Conservation (phyloP, 1,140 invertebrate genomes). For the Eufriesea mexicana region DNA sequence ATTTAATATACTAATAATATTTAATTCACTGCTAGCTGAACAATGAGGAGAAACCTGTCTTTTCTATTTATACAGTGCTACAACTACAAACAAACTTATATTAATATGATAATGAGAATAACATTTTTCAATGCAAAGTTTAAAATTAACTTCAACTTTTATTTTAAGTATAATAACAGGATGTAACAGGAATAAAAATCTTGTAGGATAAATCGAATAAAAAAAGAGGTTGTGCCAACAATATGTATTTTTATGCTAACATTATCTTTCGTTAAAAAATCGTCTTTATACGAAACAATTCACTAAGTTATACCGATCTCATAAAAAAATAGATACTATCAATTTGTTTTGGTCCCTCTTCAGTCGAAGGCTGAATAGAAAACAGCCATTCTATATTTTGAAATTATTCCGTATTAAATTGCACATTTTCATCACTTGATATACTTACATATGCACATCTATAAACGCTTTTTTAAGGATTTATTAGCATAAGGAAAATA, state of each 20-base stretch:
- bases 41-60: neutral
- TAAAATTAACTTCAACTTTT: neutral
- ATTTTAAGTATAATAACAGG: too few relatives aligned
- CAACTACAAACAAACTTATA: neutral
- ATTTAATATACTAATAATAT: neutral
- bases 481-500: conserved; percentile 30
- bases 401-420: conserved; percentile 9
- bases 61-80: neutral
- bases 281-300: neutral
- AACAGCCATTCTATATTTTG: neutral
- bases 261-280: conserved; percentile 12
- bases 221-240: neutral
- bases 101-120: too few relatives aligned
- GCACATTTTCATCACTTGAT: neutral
- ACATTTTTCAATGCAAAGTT: neutral
- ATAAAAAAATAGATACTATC: conserved; percentile 11
- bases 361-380: neutral
- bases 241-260: conserved; percentile 22
- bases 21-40: neutral
- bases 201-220: neutral
- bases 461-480: neutral
- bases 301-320: neutral
- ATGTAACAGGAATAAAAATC: neutral
- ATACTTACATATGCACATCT: neutral
- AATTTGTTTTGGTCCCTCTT: neutral